These are phyloP conservation scores for Leptinotarsa undecemlineata DNA, from an alignment of 1,140 invertebrate genomes.

Conservation along the genomic window DNA sequence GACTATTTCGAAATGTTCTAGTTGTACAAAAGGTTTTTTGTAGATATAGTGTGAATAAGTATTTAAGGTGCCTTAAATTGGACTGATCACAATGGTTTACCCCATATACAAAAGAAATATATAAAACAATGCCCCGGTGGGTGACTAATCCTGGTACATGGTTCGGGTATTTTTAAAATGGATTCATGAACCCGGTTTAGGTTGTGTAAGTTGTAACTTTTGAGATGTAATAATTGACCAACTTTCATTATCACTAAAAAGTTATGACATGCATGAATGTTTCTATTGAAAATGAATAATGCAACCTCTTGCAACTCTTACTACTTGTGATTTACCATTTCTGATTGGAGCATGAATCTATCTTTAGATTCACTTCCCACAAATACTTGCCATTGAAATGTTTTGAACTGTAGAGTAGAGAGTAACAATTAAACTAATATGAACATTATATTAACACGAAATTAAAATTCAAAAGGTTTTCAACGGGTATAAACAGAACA, in stretches of 20 bases:
- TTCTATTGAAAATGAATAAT: neutral
- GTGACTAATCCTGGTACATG: neutral
- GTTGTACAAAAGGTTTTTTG: slow-evolving; percentile 41
- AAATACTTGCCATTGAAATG: neutral
- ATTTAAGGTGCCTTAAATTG: slow-evolving; percentile 21
- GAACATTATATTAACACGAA: too few relatives aligned
- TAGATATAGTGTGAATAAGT: slow-evolving; percentile 18
- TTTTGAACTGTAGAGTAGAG: too few relatives aligned
- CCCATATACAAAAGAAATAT: neutral
- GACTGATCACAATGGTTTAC: neutral
- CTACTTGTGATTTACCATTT: neutral
- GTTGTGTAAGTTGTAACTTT: neutral
- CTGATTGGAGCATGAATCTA: neutral
- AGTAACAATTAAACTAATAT: too few relatives aligned
- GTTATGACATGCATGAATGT: neutral
- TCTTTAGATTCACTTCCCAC: neutral
- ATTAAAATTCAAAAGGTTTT: too few relatives aligned
- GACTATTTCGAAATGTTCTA: slow-evolving; percentile 52
- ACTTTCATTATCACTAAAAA: neutral
- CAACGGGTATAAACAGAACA: too few relatives aligned
- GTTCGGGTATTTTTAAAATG: too few relatives aligned
- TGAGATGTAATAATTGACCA: neutral
- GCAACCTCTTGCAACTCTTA: neutral
- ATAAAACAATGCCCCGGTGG: neutral
- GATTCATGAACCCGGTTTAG: too few relatives aligned